A percentile compares a stretch with the other conserved stretches of the same genome.
These are phyloP conservation scores for Apocrypta bakeri DNA, from an alignment of 1,140 invertebrate species.

Conservation along the genomic window DNA sequence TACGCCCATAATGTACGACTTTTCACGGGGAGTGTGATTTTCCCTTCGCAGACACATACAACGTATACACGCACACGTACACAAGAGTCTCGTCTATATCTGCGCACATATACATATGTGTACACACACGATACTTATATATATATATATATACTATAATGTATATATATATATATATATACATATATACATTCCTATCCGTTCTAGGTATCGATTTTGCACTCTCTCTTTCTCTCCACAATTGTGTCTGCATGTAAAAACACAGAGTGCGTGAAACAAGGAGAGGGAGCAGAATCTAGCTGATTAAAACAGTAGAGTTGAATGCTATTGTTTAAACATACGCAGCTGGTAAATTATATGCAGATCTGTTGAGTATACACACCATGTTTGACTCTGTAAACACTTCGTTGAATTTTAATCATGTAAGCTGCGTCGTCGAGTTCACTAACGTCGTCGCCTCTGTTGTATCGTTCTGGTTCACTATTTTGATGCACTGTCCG, in stretches of 20 bases:
- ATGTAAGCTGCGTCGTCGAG: slow-evolving; percentile 13
- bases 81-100: too few relatives aligned
- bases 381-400: slow-evolving; percentile 24
- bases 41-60: not conserved
- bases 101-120: too few relatives aligned
- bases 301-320: not conserved
- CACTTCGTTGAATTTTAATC: slow-evolving; percentile 33
- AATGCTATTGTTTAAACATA: not conserved
- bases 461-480: not conserved
- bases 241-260: too few relatives aligned
- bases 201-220: slow-evolving; percentile 36
- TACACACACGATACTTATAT: too few relatives aligned
- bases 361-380: slow-evolving; percentile 27
- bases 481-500: slow-evolving; percentile 10
- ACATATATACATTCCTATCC: not conserved
- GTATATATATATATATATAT: too few relatives aligned
- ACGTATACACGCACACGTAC: not conserved
- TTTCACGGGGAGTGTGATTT: slow-evolving; percentile 32
- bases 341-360: slow-evolving; percentile 3
- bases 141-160: too few relatives aligned
- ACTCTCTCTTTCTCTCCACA: slow-evolving; percentile 8
- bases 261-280: not conserved
- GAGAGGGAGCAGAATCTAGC: not conserved
- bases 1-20: slow-evolving; percentile 23
- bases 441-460: not conserved